Evolutionary conservation across 2,888 invertebrate species (phyloP).

Genomic region (Cheilosia vulpina): DNA sequence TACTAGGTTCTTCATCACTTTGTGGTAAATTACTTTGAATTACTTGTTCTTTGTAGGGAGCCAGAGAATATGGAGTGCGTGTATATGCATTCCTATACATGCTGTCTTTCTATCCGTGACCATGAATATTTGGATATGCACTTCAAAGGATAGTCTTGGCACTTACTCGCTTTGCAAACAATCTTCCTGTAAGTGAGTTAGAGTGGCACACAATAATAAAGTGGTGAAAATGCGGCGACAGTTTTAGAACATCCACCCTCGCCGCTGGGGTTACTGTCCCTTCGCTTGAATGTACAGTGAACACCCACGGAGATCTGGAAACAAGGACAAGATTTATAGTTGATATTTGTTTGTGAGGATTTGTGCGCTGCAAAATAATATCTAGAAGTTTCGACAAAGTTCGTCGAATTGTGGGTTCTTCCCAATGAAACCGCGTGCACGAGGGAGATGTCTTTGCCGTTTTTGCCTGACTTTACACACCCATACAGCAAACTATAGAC

Average conservation of each 20-base stretch:
- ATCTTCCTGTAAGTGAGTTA: slow-evolving; percentile 44
- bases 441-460: slow-evolving; percentile 40
- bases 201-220: slow-evolving; percentile 65
- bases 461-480: slow-evolving; percentile 38
- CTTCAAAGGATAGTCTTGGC: slow-evolving; percentile 55
- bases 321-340: slow-evolving; percentile 62
- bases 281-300: neutral
- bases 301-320: neutral
- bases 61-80: slow-evolving; percentile 15
- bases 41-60: slow-evolving; percentile 64
- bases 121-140: slow-evolving; percentile 48
- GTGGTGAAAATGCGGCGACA: slow-evolving; percentile 70
- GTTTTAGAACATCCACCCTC: slow-evolving; percentile 52
- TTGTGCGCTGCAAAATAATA: slow-evolving; percentile 66
- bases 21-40: slow-evolving; percentile 74
- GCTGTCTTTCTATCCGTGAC: slow-evolving; percentile 20
- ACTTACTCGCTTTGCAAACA: slow-evolving; percentile 53
- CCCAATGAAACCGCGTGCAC: slow-evolving; percentile 50
- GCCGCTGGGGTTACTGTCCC: slow-evolving; percentile 25
- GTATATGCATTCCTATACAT: neutral
- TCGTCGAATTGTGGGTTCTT: slow-evolving; percentile 59
- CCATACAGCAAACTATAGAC: slow-evolving; percentile 4
- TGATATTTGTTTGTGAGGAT: slow-evolving; percentile 70
- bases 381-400: slow-evolving; percentile 64
- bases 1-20: slow-evolving; percentile 65